A percentile compares a stretch with the other conserved stretches of the same genome.
Evolutionary conservation across 2,888 invertebrate genomes (phyloP).

Genomic region (Willowsia nigromaculata): DNA sequence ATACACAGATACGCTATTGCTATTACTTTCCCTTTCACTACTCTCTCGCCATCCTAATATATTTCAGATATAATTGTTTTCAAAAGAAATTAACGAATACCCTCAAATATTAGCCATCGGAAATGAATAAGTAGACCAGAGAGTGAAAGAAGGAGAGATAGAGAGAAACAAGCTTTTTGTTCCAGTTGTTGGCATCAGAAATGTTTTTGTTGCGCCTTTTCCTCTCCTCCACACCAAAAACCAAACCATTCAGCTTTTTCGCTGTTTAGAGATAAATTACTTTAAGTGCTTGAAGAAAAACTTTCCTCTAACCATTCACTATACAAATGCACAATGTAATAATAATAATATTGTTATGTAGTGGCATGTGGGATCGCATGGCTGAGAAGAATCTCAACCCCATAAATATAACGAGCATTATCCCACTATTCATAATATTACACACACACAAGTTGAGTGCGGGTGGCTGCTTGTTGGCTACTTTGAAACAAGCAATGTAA

Average conservation of each 20-base stretch:
- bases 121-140: conserved; percentile 75
- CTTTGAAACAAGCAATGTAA: conserved; percentile 10
- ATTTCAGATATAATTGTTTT: conserved; percentile 75
- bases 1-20: not conserved
- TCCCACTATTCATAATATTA: not conserved
- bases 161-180: conserved; percentile 53
- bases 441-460: not conserved
- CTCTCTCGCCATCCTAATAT: conserved; percentile 36
- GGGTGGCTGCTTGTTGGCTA: conserved; percentile 14
- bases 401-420: not conserved
- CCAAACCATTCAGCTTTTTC: conserved; percentile 50
- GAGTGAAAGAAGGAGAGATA: not conserved
- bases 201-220: conserved; percentile 60
- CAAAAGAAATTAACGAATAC: conserved; percentile 75
- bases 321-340: not conserved
- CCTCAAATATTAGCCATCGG: conserved; percentile 77
- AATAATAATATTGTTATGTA: not conserved
- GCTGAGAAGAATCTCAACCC: not conserved
- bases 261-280: conserved; percentile 69
- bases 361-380: no score
- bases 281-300: conserved; percentile 43
- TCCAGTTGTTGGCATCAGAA: conserved; percentile 54
- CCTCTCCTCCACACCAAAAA: conserved; percentile 15
- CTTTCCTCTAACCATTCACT: not conserved
- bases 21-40: conserved; percentile 19